Evolutionary conservation across 2,113 vertebrate species (phyloP).

Genomic region (Ageneiosus marmoratus): DNA sequence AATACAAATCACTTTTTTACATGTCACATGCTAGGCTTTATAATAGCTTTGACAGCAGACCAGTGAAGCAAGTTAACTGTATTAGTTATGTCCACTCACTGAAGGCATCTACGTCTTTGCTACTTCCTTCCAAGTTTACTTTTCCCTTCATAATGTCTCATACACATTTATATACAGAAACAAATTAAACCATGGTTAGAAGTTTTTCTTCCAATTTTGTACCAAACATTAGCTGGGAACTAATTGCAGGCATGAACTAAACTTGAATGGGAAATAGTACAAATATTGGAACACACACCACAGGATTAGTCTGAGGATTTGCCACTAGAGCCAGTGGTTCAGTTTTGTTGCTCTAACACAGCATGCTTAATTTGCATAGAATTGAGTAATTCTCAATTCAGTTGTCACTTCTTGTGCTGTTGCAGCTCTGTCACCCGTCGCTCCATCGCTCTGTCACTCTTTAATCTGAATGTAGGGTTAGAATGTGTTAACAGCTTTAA

Average conservation of each 20-base stretch:
- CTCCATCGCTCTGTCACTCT: neutral
- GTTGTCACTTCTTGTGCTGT: neutral
- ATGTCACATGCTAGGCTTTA: neutral
- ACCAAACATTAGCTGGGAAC: neutral
- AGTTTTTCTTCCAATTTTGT: neutral
- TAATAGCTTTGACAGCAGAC: neutral
- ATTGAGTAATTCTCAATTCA: neutral
- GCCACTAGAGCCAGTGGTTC: neutral
- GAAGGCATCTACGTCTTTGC: neutral
- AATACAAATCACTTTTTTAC: neutral
- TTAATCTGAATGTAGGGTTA: neutral
- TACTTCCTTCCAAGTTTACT: neutral
- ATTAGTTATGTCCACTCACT: neutral
- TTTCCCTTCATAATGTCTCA: no score
- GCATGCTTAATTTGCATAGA: neutral
- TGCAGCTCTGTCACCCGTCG: neutral
- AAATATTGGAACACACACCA: neutral
- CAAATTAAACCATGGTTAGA: neutral
- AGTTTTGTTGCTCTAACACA: neutral
- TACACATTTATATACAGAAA: neutral
- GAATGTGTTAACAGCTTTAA: conserved; percentile 1
- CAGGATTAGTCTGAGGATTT: neutral
- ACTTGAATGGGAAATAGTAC: conserved; percentile 1
- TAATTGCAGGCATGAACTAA: neutral
- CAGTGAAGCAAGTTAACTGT: neutral